Base-by-base conservation (phyloP, 2,797 vertebrate species). In the Manis pentadactyla region DNA sequence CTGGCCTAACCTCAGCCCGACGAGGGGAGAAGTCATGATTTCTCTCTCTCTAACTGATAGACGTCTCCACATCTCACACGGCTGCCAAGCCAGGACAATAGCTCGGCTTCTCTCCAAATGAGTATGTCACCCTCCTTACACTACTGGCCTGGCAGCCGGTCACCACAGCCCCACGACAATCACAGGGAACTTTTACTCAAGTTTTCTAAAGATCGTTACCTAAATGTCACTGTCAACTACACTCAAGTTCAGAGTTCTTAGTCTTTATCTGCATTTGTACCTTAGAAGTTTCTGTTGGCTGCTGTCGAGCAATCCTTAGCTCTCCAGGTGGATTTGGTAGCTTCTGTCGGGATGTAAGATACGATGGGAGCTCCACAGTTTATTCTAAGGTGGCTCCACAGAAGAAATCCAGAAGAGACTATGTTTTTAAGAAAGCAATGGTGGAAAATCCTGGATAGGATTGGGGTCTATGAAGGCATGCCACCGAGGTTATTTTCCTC, bases 171-270 rank as follows among this genome's bases (percentile, higher is more conserved):
- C 49, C n/a, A 25, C 55, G 34, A 15, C 53, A 73, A 31, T 75
- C 89, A 46, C 77, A 19, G 64, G 55, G 23, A 39, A 55, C 75
- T 18, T 68, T 83, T 49, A 11, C 53, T 92, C 95, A 69, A 78
- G 34, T 68, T 66, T 93, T 78, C 77, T 82, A 81, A 85, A 78
- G 46, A 13, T 51, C 0, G 0, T 42, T 64, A n/a, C 83, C 27
- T 55, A 39, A 94, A 64, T 39, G 69, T 53, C 79, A 21, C 61
- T 19, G 27, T 86, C 64, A 46, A 7, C 34, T 23, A 7, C 25
- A 12, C n/a, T 46, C 27, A 18, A n/a, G 29, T 53, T 82, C 73
- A 25, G 14, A 37, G 49, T 37, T 90, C 71, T 55, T 46, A 29
- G 55, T 69, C 63, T 57, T 13, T 17, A 68, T 68, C 49, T 61